Base-by-base conservation (phyloP, 2,113 vertebrate species). In the Vidua macroura region DNA sequence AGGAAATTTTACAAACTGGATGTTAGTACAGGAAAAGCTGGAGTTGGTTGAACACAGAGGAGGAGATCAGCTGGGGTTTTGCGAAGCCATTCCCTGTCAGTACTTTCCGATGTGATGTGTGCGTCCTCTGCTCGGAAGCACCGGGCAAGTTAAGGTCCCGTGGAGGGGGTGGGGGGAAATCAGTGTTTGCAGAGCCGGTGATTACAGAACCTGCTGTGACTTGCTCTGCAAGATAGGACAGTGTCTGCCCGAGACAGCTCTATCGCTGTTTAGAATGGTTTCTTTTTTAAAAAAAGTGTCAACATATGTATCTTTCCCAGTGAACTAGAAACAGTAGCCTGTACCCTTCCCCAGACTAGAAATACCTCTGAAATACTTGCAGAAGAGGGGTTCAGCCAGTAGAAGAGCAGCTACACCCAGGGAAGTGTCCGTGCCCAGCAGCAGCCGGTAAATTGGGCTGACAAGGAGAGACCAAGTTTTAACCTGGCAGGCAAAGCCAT, bases 61-160 rank as follows among this genome's bases (percentile, higher is more conserved):
- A 2, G 27, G 0, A 2, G 17, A 41, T 53, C 37, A 46, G 23
- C 51, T 37, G 59, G 19, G 7, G 0, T 21, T 87, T 81, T 68
- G 35, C 73, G 39, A 7, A 13, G 41, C 13, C 8, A 0, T 63
- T 72, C 52, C 15, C 41, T 44, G 23, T 18, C 1, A 3, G 13
- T 46, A 6, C 25, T 68, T 76, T 19, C 2, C 1, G 51, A n/a
- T 1, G 0, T 1, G 55, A 33, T 1, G 0, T 1, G 0, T 9
- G 11, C 0, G 0, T 43, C 48, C 70, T 72, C 33, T 75, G 33
- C 60, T 51, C 2, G 0, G 60, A 37, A 81, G 33, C 1, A 0
- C 18, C 0, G 0, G 46, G 58, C 14, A 0, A 52, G 27, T 41
- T 60, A 24, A 62, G 53, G 74, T 82, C 55, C 58, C 1, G 0